Evolutionary conservation across 1,140 invertebrate genomes (phyloP), one percentile per base, ranked within the genome.

Genomic region (Lasioglossum albipes): DNA sequence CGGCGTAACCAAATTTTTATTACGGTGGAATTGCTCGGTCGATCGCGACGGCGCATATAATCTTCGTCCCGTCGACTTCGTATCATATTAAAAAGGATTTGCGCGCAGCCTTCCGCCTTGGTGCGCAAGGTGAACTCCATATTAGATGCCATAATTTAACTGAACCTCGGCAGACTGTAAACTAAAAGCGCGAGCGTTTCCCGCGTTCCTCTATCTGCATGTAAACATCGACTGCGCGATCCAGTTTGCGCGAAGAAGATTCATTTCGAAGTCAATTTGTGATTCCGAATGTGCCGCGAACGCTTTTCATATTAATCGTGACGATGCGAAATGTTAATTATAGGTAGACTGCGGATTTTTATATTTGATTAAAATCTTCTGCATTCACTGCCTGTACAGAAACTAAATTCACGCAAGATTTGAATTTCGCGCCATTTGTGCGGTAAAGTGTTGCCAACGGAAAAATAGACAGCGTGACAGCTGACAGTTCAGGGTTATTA

Each of bases 61-160:
- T 36, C 57, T 9, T 77, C 42, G 18, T 20, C 13, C 4, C 75
- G 18, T 22, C 54, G 10, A 18, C 27, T 62, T 61, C 27, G 22
- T 12, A 54, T 64, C 59, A 22, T 54, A 72, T 79, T 71, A 54
- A 45, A 61, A 84, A 79, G 74, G 66, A 79, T 74, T 61, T 49
- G 20, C 75, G 22, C 20, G 16, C 31, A 18, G 79, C 57, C 59
- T 74, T 45, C 52, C 49, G 42, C n/a, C 22, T 36, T 64, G n/a
- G 18, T 2, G 52, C 27, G 13, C 68, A 45, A 49, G 57, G 54
- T 42, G 20, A 67, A 79, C 75, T 84, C 71, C 49, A 79, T 71
- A 83, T 84, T 66, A 52, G 57, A 83, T 67, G 67, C 67, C 49
- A 54, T 71, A 84, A 84, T 49, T 84, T 67, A 84, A 18, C 13